phyloP scores from a whole-genome alignment of 2,888 invertebrate species.

The Epicampocera succincta region DNA sequence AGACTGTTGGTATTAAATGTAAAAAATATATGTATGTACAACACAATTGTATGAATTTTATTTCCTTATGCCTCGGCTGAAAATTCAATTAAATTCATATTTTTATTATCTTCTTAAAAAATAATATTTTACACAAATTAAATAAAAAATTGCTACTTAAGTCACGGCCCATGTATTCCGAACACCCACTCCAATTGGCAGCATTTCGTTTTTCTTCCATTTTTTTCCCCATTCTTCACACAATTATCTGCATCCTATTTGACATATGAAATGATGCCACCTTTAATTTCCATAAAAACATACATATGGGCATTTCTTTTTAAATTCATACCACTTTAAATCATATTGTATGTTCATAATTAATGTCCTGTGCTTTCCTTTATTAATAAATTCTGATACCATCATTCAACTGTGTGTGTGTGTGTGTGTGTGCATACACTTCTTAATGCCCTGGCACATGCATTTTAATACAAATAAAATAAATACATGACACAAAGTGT shows the following conservation, averaged over 20 bases:
- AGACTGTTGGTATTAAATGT: background rate
- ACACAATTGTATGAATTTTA: too few relatives aligned
- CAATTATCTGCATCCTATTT: background rate
- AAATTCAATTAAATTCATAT: slow-evolving; percentile 64
- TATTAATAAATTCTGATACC: background rate
- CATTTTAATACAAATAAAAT: slow-evolving; percentile 11
- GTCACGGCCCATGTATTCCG: background rate
- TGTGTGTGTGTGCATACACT: too few relatives aligned
- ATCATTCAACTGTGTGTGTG: too few relatives aligned
- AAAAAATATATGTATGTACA: slow-evolving; percentile 4
- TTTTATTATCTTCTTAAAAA: slow-evolving; percentile 48
- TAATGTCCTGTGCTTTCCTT: slow-evolving; percentile 30
- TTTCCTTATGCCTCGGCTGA: background rate
- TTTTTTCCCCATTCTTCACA: too few relatives aligned
- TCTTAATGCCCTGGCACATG: background rate
- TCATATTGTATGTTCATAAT: slow-evolving; percentile 54
- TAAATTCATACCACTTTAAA: slow-evolving; percentile 46
- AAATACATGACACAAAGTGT: background rate
- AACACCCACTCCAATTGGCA: slow-evolving; percentile 4
- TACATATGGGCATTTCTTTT: slow-evolving; percentile 10
- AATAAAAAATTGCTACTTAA: slow-evolving; percentile 40
- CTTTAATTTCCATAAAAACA: background rate
- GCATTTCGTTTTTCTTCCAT: background rate
- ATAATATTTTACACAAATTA: slow-evolving; percentile 26
- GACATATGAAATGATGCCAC: background rate